A percentile compares a stretch with the other conserved stretches of the same genome.
Conservation (phyloP, 2,888 invertebrate genomes). For the Coenonympha arcania region DNA sequence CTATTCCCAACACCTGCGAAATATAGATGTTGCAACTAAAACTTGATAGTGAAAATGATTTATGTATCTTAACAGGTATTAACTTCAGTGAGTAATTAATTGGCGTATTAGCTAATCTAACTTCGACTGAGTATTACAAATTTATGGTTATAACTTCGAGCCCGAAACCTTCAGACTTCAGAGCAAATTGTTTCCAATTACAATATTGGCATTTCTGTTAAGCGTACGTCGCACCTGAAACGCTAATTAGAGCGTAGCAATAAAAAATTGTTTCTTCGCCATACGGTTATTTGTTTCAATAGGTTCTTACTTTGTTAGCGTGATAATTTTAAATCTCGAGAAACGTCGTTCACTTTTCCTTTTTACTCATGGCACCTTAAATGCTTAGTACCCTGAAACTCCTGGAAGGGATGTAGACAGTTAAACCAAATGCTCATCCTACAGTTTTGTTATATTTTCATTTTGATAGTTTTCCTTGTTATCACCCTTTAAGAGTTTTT, state of each 20-base stretch:
- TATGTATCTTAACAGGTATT: background rate
- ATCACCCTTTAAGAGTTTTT: too few species aligned
- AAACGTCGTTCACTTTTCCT: too few species aligned
- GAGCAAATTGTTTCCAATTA: background rate
- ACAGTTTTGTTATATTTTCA: too few species aligned
- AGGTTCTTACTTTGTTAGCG: background rate
- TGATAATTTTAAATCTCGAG: background rate
- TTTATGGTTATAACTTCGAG: background rate
- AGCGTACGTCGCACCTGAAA: background rate
- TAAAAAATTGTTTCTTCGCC: background rate
- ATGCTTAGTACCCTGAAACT: too few species aligned
- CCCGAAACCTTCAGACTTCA: background rate
- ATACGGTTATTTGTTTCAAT: background rate
- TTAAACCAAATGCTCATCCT: too few species aligned
- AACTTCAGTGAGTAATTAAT: background rate
- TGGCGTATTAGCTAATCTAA: background rate
- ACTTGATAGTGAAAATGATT: too few species aligned
- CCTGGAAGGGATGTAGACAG: too few species aligned
- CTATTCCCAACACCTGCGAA: background rate
- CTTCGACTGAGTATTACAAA: background rate
- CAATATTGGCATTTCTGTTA: constrained; percentile 1
- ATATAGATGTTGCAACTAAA: too few species aligned
- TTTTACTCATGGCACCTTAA: too few species aligned
- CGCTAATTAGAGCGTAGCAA: background rate
- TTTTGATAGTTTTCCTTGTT: too few species aligned